A percentile compares a stretch with the other conserved stretches of the same genome.
Conservation (phyloP, 2,113 vertebrate species). For the Syngnathus floridae region DNA sequence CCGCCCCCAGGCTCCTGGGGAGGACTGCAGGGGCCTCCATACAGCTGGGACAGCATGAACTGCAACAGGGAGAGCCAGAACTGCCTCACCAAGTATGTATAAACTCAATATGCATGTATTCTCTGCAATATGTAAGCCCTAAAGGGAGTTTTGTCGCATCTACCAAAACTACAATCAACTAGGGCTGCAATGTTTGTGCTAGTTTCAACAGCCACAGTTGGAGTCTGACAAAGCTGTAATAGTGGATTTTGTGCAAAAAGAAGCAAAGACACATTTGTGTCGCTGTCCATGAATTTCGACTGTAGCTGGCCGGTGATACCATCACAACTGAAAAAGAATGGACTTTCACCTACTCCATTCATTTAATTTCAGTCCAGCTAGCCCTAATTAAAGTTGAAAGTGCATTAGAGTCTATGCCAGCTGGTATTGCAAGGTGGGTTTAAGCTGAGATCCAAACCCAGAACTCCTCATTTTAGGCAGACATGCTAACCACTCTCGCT, state of each 20-base stretch:
- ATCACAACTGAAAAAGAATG: background rate
- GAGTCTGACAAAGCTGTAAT: background rate
- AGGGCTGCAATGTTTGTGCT: background rate
- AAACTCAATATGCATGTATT: background rate
- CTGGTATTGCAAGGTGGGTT: background rate
- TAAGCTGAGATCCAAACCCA: too few species aligned
- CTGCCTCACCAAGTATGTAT: slow-evolving; percentile 84
- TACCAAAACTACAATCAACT: background rate
- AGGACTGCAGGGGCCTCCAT: slow-evolving; percentile 85
- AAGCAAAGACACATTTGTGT: background rate
- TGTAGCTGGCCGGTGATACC: background rate
- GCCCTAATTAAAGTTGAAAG: too few species aligned
- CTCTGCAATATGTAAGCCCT: background rate
- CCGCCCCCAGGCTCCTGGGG: slow-evolving; percentile 84
- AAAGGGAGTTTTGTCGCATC: background rate
- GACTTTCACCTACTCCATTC: too few species aligned
- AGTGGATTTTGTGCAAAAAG: background rate
- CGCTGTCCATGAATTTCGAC: too few species aligned
- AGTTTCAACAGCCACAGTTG: background rate
- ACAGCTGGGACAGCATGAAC: slow-evolving; percentile 91
- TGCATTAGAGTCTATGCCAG: too few species aligned
- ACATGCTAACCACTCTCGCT: too few species aligned
- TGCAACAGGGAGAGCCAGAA: slow-evolving; percentile 78
- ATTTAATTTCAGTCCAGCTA: too few species aligned
- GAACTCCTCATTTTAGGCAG: too few species aligned